Evolutionary conservation across 2,888 invertebrate species (phyloP), one percentile per base, ranked within the genome.

Genomic region (Didymodactylos carnosus): DNA sequence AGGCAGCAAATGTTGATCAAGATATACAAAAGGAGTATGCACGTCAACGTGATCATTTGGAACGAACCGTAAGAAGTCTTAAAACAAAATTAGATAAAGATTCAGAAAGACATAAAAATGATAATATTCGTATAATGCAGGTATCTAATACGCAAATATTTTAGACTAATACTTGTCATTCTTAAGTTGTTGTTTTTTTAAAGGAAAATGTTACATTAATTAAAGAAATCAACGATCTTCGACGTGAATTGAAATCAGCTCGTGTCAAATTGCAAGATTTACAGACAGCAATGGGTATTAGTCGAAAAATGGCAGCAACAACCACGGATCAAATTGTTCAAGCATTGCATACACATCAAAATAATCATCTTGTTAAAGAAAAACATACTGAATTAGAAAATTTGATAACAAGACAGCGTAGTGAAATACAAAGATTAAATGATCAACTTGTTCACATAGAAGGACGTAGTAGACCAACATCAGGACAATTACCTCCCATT

Each of bases 31-130:
- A 82, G 75, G 84, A 89, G 76, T 83, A 82, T 77, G 80, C 80
- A 77, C 86, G 91, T 1, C 92, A 93, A 80, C 86, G 91, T 46
- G 89, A 89, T 77, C 90, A 91, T 80, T 86, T 93, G 40, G 92
- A 92, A 80, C 83, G 86, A 72, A 87, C 88, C 1, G 86, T 89
- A 0, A 83, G 84, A 11, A 86, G 86, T 1, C 80, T 87, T 23
- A 84, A 86, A 75, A 82, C n/a, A n/a, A 85, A 86, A 76, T 77
- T 85, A 51, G 79, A 80, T 43, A 85, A 84, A 78, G 85, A 85
- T 78, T 81, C 83, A 1, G 81, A 82, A 74, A 82, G 83, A 75
- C 83, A 84, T 76, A 79, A 82, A 72, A 85, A 83, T 49, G 87
- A 88, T 77, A 87, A 87, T 78, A 85, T 87, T 73, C 87, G 88